Percentiles rank a stretch among this genome's conserved stretches.
phyloP scores from a whole-genome alignment of 2,797 vertebrate genomes.

The Graptemys geographica region DNA sequence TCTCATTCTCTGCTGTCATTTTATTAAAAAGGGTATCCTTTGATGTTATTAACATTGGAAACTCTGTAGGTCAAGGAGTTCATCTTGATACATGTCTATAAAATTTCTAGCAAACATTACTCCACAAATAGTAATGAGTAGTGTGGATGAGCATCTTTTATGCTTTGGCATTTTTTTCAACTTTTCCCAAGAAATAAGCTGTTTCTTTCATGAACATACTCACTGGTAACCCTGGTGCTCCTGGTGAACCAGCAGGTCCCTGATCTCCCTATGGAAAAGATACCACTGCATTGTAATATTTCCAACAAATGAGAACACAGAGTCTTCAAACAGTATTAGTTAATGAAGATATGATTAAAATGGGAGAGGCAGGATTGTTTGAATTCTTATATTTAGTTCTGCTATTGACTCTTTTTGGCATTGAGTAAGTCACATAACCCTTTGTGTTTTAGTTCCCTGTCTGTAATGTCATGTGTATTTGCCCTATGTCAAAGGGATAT shows the following conservation, averaged over 20 bases:
- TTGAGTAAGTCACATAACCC: slow-evolving; percentile 3
- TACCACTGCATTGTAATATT: neutral
- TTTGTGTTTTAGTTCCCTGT: slow-evolving; percentile 5
- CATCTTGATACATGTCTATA: neutral
- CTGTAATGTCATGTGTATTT: neutral
- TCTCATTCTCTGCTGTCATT: neutral
- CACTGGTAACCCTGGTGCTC: slow-evolving; percentile 86
- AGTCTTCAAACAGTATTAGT: neutral
- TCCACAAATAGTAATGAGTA: neutral
- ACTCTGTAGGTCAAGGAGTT: slow-evolving; percentile 2
- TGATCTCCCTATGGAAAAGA: slow-evolving; percentile 89
- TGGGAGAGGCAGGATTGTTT: neutral
- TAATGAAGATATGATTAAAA: neutral
- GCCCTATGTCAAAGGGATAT: neutral
- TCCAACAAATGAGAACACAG: neutral
- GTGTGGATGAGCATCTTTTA: neutral
- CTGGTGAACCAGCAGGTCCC: slow-evolving; percentile 88
- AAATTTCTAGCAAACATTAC: neutral
- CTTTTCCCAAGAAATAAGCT: slow-evolving; percentile 10
- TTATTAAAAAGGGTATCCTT: neutral
- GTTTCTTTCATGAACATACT: slow-evolving; percentile 73
- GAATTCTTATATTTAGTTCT: slow-evolving; percentile 29
- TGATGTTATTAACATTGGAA: neutral
- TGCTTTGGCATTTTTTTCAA: neutral
- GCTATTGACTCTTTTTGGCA: neutral